Conservation (phyloP, 1,140 invertebrate species). For the Papilio machaon region DNA sequence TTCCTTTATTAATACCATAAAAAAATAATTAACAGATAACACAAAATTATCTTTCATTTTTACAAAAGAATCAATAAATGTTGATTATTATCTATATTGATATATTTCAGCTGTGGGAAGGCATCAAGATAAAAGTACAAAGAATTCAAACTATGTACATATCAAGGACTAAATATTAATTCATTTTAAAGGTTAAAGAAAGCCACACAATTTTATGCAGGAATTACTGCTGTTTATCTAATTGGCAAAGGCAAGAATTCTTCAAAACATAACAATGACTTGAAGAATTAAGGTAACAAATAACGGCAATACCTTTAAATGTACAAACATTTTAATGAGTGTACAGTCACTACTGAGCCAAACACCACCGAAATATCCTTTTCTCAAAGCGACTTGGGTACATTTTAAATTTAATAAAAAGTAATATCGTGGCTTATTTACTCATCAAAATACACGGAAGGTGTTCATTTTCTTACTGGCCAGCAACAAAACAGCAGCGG, state of each 20-base stretch:
- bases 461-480: neutral
- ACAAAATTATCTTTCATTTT: neutral
- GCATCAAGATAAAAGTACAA: slow-evolving; percentile 3
- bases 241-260: too few relatives aligned
- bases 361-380: too few relatives aligned
- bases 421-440: neutral
- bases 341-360: too few relatives aligned
- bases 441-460: neutral
- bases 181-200: neutral
- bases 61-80: slow-evolving; percentile 11
- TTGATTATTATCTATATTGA: neutral
- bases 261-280: too few relatives aligned
- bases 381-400: too few relatives aligned
- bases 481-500: neutral
- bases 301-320: too few relatives aligned
- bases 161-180: neutral
- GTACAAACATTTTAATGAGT: too few relatives aligned
- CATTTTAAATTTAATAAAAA: too few relatives aligned
- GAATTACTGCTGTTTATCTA: too few relatives aligned
- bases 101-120: neutral
- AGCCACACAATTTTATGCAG: neutral
- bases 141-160: slow-evolving; percentile 5
- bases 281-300: too few relatives aligned
- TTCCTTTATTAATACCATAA: neutral
- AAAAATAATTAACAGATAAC: slow-evolving; percentile 4